Evolutionary conservation across 2,797 vertebrate species (phyloP).

Genomic region (Merluccius polli): DNA sequence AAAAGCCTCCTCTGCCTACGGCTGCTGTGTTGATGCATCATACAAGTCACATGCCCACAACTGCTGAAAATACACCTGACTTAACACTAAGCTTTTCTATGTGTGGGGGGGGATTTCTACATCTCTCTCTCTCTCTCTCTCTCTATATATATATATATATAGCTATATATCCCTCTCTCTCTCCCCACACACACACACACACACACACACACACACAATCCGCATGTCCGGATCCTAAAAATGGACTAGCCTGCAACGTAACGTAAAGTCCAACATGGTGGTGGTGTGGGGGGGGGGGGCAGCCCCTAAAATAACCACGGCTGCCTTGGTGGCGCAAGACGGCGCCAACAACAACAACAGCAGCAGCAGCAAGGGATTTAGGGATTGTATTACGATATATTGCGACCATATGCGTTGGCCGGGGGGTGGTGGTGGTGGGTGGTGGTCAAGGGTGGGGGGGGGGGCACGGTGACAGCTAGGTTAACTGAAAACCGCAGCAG

Average conservation of each 20-base stretch:
- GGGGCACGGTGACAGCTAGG: conserved; percentile 22
- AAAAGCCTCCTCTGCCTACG: not conserved
- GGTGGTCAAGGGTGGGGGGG: too few species aligned
- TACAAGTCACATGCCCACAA: not conserved
- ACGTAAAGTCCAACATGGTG: conserved; percentile 26
- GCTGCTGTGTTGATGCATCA: not conserved
- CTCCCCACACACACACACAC: conserved; percentile 9
- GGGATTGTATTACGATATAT: not conserved
- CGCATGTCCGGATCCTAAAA: conserved; percentile 36
- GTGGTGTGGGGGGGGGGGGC: not conserved
- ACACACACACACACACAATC: not conserved
- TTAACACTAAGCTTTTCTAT: not conserved
- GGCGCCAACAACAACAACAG: not conserved
- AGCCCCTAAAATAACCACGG: conserved; percentile 55
- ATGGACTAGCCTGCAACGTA: conserved; percentile 34
- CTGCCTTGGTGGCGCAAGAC: not conserved
- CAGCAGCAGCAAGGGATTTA: conserved; percentile 1
- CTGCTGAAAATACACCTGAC: not conserved
- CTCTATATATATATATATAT: not conserved
- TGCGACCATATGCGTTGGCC: not conserved
- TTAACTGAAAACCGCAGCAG: conserved; percentile 42
- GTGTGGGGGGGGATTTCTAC: not conserved
- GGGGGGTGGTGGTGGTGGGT: too few species aligned
- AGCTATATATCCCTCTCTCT: too few species aligned
- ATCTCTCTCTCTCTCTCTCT: too few species aligned